Base-by-base conservation (phyloP, 2,888 invertebrate species). In the Pammene fasciana region DNA sequence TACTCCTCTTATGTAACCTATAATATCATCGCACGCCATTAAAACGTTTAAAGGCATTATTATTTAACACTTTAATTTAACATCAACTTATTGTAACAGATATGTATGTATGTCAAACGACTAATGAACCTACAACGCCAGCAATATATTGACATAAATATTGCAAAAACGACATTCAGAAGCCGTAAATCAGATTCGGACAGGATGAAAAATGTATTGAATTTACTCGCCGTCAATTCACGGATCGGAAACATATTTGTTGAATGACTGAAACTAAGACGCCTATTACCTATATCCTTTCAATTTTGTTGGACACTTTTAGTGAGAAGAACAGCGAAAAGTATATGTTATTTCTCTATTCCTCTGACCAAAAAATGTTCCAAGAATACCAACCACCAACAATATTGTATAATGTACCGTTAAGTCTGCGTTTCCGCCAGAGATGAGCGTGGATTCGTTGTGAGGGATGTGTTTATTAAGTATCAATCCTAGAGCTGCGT, bases 61-160 rank as follows among this genome's bases (percentile, higher is more conserved):
- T 76, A 83, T 81, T 82, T 81, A 82, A 81, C 80, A 83, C 79
- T 74, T 81, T 81, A 81, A 79, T 74, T 81, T 81, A 82, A 79
- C 81, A 81, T 81, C 76, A 77, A 89, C 87, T 89, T 88, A 90
- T 83, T 82, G 73, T 89, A 89, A 89, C 81, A 85, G 90, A 91
- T 91, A 91, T 91, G 90, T 88, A 86, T 87, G 82, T 78, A 75
- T 76, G 75, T 79, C 73, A 70, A 72, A 74, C 75, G 43, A 36
- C 54, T 60, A 59, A 41, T 13, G 57, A 48, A 38, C 38, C 65
- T 48, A 55, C 65, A 38, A 46, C 34, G 46, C 34, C 18, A 26
- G 59, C 52, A 65, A 54, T 59, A 52, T 45, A 64, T 52, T 36
- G 43, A 45, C 26, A 52, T 54, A 36, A 46, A 65, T 59, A 65